Evolutionary conservation across 2,113 vertebrate species (phyloP).

Genomic region (Mesocricetus auratus): DNA sequence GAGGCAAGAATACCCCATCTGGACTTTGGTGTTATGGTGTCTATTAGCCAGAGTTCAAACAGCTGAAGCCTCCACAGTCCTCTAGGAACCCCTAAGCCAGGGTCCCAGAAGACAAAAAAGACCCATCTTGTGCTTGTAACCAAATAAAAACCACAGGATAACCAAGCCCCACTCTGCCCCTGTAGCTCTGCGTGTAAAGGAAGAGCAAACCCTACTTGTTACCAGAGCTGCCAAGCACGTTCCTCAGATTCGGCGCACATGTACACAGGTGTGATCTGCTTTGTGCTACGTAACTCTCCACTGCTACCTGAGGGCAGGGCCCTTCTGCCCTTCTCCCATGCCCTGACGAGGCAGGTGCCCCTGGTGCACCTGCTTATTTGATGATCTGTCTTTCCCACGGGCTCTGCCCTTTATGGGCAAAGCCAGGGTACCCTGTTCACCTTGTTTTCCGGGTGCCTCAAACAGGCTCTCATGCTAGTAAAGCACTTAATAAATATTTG

Average conservation of each 20-base stretch:
- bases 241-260: neutral
- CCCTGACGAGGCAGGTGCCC: neutral
- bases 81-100: neutral
- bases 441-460: conserved; percentile 44
- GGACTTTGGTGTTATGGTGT: neutral
- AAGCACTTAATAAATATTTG: conserved; percentile 77
- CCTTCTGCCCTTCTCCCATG: neutral
- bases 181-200: neutral
- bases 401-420: conserved; percentile 13
- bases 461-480: conserved; percentile 44
- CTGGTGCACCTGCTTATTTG: neutral
- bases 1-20: neutral
- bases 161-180: neutral
- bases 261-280: neutral
- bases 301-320: neutral
- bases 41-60: neutral
- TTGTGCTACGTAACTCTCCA: neutral
- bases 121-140: neutral
- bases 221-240: neutral
- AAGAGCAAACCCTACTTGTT: neutral
- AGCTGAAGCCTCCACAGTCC: neutral
- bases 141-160: neutral
- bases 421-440: neutral
- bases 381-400: conserved; percentile 50
- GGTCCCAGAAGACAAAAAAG: neutral